Base-by-base conservation (phyloP, 2,888 invertebrate genomes). In the Myathropa florea region DNA sequence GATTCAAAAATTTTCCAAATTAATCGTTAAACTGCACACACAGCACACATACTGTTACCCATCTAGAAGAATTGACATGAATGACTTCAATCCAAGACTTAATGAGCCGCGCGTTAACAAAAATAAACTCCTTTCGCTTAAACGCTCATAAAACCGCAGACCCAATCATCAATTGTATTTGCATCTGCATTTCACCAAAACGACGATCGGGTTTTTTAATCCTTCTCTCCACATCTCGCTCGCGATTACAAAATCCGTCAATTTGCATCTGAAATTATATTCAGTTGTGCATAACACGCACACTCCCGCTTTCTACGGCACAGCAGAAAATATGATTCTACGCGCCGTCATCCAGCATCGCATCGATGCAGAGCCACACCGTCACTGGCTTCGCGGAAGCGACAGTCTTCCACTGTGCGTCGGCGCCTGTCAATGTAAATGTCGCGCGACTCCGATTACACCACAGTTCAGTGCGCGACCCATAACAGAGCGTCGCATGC, bases 251-350 rank as follows among this genome's bases (percentile, higher is more conserved):
- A 79, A 83, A 75, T 30, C 21, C 28, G 28, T 55, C 53, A 36
- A 79, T 84, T 79, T 80, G 60, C 79, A 84, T 84, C 79, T 18
- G 60, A 84, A 75, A 79, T 75, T 55, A n/a, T 67, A 76, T 70
- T 79, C 75, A 36, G 28, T 28, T 65, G 60, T 64, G 68, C 73
- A 83, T 79, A 78, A 79, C 65, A 30, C 46, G 53, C 79, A 28
- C 33, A 68, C 70, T 36, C 64, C 64, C 60, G 76, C 79, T 79
- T 64, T 57, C 36, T 63, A 46, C 46, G 46, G 7, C 18, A 46
- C 46, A 4, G 46, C 46, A 46, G 9, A 46, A n/a, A 46, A 57
- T 57, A 57, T 26, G 14, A 57, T 57, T 57, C 57, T 57, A 14
- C 57, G 24, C 57, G 46, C 3, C 30, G n/a, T n/a, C 18, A 10